phyloP scores from a whole-genome alignment of 2,113 vertebrate species.

The Neomonachus schauinslandi region DNA sequence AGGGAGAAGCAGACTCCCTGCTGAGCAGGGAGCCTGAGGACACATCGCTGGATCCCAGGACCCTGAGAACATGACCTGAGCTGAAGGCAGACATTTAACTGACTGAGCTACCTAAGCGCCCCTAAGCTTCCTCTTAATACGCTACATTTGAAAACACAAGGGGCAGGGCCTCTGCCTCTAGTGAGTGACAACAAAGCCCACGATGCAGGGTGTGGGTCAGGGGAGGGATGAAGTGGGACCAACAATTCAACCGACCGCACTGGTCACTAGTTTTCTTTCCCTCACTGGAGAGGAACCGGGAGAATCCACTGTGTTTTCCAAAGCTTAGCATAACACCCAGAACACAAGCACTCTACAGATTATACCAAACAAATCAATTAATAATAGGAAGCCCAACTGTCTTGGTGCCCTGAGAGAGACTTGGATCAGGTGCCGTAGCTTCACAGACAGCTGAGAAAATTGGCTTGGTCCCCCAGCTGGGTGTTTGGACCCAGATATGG shows the following conservation, averaged over 20 bases:
- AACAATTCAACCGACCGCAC: not conserved
- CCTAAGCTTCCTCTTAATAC: not conserved
- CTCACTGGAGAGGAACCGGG: not conserved
- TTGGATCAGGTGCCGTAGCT: not conserved
- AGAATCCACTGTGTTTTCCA: not conserved
- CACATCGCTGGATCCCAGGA: not conserved
- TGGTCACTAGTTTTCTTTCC: not conserved
- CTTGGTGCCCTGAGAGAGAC: not conserved
- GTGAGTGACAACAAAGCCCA: not conserved
- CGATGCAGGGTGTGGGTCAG: not conserved
- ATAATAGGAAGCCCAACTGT: not conserved
- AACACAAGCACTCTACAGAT: not conserved
- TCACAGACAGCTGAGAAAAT: not conserved
- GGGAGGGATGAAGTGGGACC: not conserved
- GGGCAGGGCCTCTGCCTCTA: not conserved
- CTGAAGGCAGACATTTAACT: not conserved
- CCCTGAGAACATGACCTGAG: not conserved
- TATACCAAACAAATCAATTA: not conserved
- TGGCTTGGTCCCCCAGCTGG: not conserved
- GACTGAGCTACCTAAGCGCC: not conserved
- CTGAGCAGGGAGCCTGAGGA: not conserved
- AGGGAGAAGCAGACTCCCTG: not conserved
- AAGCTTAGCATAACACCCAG: not conserved
- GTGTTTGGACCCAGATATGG: slow-evolving; percentile 34
- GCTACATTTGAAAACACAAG: not conserved